Evolutionary conservation across 2,797 vertebrate genomes (phyloP), one percentile per base, ranked within the genome.

Genomic region (Schizopygopsis pylzovi): DNA sequence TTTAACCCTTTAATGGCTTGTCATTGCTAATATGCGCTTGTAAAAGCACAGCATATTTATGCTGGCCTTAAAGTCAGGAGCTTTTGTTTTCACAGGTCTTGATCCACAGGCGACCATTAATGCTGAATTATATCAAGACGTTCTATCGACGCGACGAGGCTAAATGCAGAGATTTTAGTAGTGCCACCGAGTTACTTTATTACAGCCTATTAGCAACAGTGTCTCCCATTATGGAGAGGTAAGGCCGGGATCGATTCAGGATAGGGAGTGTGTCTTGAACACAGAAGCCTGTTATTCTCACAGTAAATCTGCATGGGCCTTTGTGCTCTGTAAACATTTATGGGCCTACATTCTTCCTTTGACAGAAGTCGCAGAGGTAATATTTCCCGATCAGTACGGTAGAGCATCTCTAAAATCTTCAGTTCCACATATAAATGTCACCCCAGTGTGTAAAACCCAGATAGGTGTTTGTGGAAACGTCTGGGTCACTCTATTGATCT

Each of bases 211-310:
- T 95, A 95, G 94, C 85, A 86, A 84, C 87, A 88, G 84, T 90
- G 91, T 94, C 92, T 92, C 92, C 93, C 91, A 90, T 94, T 94
- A 94, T 91, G 92, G 90, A 91, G 92, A 89, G 90, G 93, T 91
- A 93, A 94, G 91, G 85, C 88, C 65, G 84, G 67, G 92, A 94
- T 95, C 94, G 90, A 94, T 95, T 94, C 87, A 37, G 84, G 89
- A 89, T 90, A 91, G 89, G 87, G 73, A 86, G 88, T 90, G 89
- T 89, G 91, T 90, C 83, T 84, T 91, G 89, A 90, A 75, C 86
- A 37, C 85, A 89, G 87, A 91, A 85, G 89, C 76, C 85, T 89
- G 87, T 89, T 90, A 93, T 92, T 91, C 88, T 80, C 78, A 56
- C 90, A 49, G 90, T 95, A 94, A 95, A 94, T 93, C 65, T 91